Percentiles rank a stretch among this genome's conserved stretches.
These are phyloP conservation scores for Chloebia gouldiae DNA, from an alignment of 2,113 vertebrate genomes.

Conservation along the genomic window DNA sequence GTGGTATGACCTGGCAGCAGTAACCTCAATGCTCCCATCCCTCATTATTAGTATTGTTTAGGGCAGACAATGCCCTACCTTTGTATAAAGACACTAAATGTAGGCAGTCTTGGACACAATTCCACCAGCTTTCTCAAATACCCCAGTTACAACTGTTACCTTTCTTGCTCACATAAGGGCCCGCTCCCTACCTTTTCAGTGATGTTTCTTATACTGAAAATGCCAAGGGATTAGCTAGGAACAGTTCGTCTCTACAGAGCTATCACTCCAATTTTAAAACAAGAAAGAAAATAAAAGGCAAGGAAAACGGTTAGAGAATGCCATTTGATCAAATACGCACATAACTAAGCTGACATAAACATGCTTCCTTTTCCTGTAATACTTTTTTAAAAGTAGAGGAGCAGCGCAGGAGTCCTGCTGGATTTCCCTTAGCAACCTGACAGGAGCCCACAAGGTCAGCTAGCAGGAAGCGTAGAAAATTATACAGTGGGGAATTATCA, in stretches of 20 bases:
- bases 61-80: neutral
- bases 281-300: neutral
- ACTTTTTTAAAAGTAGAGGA: constrained; percentile 76
- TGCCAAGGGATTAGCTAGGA: constrained; percentile 38
- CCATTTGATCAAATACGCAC: constrained; percentile 58
- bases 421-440: constrained; percentile 84
- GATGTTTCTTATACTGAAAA: constrained; percentile 40
- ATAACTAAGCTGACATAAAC: constrained; percentile 71
- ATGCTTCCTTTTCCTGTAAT: constrained; percentile 64
- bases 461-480: constrained; percentile 83
- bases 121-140: neutral
- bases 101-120: neutral
- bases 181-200: neutral
- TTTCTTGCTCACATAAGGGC: neutral
- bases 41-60: constrained; percentile 39
- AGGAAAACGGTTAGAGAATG: neutral
- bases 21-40: constrained; percentile 7
- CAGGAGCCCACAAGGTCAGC: constrained; percentile 84
- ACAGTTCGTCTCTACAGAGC: constrained; percentile 14
- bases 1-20: constrained; percentile 22
- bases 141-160: neutral
- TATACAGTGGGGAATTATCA: constrained; percentile 84
- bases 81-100: neutral
- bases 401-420: constrained; percentile 75
- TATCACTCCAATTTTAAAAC: neutral